Evolutionary conservation across 2,888 invertebrate species (phyloP).

Genomic region (Tromatobia lineatoria): DNA sequence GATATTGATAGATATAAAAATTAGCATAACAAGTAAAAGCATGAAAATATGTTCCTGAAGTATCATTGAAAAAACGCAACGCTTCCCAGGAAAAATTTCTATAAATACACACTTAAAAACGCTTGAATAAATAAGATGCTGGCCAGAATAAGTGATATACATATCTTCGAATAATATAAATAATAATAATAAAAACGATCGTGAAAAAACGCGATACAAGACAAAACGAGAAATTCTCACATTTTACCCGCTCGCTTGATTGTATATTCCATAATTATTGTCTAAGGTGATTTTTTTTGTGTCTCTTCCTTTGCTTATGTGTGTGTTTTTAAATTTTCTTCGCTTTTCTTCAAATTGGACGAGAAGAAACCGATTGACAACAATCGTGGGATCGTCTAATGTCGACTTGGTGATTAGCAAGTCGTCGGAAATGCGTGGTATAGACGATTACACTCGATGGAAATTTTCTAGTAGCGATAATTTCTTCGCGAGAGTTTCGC

Average conservation of each 20-base stretch:
- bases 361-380: conserved; percentile 37
- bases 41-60: too few relatives aligned
- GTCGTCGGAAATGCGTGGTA: neutral
- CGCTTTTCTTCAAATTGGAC: conserved; percentile 7
- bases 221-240: conserved; percentile 47
- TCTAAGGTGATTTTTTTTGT: conserved; percentile 66
- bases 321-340: conserved; percentile 16
- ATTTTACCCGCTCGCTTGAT: conserved; percentile 64
- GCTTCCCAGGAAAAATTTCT: too few relatives aligned
- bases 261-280: conserved; percentile 70
- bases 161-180: neutral
- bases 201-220: conserved; percentile 1
- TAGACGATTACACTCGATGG: conserved; percentile 19
- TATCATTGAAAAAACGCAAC: too few relatives aligned
- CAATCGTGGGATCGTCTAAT: neutral
- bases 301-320: conserved; percentile 47
- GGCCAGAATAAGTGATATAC: neutral
- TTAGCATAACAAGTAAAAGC: too few relatives aligned
- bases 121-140: too few relatives aligned
- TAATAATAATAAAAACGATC: conserved; percentile 15
- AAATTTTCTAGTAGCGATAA: conserved; percentile 21
- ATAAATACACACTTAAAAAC: too few relatives aligned
- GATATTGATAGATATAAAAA: too few relatives aligned
- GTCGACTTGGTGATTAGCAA: neutral
- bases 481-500: conserved; percentile 5